Percentiles rank a stretch among this genome's conserved stretches.
phyloP scores from a whole-genome alignment of 1,140 invertebrate genomes.

The Diplogasteroides magnus region DNA sequence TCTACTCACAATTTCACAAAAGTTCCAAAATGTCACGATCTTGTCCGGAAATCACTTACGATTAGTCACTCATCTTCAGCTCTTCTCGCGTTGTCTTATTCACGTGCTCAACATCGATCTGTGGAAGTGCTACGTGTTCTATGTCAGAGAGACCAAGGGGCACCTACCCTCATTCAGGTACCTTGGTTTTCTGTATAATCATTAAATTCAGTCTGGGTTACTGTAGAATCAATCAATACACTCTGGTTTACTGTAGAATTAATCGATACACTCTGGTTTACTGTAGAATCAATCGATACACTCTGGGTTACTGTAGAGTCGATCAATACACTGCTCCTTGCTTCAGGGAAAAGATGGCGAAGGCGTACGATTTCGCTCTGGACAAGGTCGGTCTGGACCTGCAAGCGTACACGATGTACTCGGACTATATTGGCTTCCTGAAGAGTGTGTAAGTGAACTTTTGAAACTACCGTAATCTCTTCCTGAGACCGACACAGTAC shows the following conservation, averaged over 20 bases:
- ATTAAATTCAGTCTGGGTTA: too few species aligned
- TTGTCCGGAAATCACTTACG: neutral
- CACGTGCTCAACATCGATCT: constrained; percentile 93
- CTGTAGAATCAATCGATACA: too few species aligned
- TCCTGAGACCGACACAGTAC: too few species aligned
- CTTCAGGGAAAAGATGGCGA: constrained; percentile 94
- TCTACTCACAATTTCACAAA: too few species aligned
- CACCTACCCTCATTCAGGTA: constrained; percentile 47
- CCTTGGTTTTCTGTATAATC: too few species aligned
- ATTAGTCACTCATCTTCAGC: constrained; percentile 61
- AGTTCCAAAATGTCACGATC: constrained; percentile 16
- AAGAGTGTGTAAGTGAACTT: constrained; percentile 71
- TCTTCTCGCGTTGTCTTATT: constrained; percentile 94
- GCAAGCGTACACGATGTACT: constrained; percentile 42
- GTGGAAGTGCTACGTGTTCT: constrained; percentile 93
- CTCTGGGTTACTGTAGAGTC: too few species aligned
- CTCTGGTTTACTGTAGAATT: too few species aligned
- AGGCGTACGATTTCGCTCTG: constrained; percentile 96
- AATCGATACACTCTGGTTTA: too few species aligned
- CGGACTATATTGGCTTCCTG: constrained; percentile 92
- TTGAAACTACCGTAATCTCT: too few species aligned
- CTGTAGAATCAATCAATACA: too few species aligned
- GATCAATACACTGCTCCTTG: too few species aligned
- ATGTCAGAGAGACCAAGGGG: constrained; percentile 67
- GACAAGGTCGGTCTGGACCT: constrained; percentile 97